A percentile compares a stretch with the other conserved stretches of the same genome.
phyloP scores from a whole-genome alignment of 1,140 invertebrate species.

The Dryas iulia region DNA sequence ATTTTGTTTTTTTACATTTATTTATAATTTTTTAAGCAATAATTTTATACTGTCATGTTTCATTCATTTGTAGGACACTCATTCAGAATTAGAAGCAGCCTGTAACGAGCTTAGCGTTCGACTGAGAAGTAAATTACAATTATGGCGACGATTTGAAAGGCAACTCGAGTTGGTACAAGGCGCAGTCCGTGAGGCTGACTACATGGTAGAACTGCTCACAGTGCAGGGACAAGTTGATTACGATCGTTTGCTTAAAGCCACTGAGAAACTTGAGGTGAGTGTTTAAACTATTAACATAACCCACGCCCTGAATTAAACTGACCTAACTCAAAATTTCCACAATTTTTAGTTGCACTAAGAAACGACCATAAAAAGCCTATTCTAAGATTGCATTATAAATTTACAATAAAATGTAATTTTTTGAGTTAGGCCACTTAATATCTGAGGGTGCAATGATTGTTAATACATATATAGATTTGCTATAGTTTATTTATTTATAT shows the following conservation, averaged over 20 bases:
- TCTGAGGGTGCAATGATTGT: too few species aligned
- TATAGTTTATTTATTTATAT: too few species aligned
- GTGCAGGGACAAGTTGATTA: constrained; percentile 91
- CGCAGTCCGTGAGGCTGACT: constrained; percentile 89
- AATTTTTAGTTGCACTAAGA: too few species aligned
- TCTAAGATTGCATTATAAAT: too few species aligned
- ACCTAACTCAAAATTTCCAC: too few species aligned
- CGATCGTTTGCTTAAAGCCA: constrained; percentile 88
- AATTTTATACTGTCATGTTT: background rate
- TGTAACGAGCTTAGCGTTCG: constrained; percentile 83
- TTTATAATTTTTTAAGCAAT: background rate
- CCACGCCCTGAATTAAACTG: too few species aligned
- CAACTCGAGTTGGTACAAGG: constrained; percentile 89
- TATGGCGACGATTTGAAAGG: constrained; percentile 88
- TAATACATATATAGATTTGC: too few species aligned
- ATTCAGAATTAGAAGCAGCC: constrained; percentile 85
- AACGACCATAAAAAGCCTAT: too few species aligned
- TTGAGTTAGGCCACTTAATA: too few species aligned
- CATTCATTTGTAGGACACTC: constrained; percentile 80
- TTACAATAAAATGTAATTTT: too few species aligned
- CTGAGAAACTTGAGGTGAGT: constrained; percentile 88
- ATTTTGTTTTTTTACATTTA: background rate
- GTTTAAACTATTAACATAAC: too few species aligned
- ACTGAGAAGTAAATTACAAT: constrained; percentile 83
- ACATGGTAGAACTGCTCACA: constrained; percentile 90